phyloP scores from a whole-genome alignment of 2,888 invertebrate species.

The Rhingia rostrata region DNA sequence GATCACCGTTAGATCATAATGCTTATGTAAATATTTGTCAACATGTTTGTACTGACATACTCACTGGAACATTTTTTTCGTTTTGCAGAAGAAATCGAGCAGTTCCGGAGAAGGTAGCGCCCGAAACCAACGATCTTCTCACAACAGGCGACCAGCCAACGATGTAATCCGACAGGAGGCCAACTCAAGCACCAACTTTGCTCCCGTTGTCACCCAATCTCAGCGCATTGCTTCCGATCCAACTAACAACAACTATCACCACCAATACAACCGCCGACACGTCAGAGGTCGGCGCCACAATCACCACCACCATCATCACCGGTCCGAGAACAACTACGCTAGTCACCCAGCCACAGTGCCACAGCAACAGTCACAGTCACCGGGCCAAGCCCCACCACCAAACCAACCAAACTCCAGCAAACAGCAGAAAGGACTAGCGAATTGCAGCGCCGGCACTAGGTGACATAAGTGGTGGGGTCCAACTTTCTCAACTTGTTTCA shows the following conservation, averaged over 20 bases:
- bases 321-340: constrained; percentile 76
- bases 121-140: constrained; percentile 10
- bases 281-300: constrained; percentile 77
- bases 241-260: constrained; percentile 81
- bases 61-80: no score
- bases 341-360: constrained; percentile 45
- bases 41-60: not conserved
- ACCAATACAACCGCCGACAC: constrained; percentile 80
- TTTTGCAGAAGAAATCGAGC: constrained; percentile 35
- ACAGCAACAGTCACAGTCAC: constrained; percentile 45
- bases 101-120: constrained; percentile 41
- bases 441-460: constrained; percentile 80
- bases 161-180: constrained; percentile 21
- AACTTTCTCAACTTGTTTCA: constrained; percentile 27
- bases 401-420: constrained; percentile 76
- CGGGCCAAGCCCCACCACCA: constrained; percentile 39
- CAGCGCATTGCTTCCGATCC: constrained; percentile 79
- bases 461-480: constrained; percentile 79
- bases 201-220: constrained; percentile 79
- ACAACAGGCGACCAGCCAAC: constrained; percentile 9
- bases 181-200: constrained; percentile 75
- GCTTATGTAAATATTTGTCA: not conserved
- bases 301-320: constrained; percentile 78
- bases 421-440: constrained; percentile 79
- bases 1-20: constrained; percentile 15